Base-by-base conservation (phyloP, 2,113 vertebrate species). In the Lampris incognitus region DNA sequence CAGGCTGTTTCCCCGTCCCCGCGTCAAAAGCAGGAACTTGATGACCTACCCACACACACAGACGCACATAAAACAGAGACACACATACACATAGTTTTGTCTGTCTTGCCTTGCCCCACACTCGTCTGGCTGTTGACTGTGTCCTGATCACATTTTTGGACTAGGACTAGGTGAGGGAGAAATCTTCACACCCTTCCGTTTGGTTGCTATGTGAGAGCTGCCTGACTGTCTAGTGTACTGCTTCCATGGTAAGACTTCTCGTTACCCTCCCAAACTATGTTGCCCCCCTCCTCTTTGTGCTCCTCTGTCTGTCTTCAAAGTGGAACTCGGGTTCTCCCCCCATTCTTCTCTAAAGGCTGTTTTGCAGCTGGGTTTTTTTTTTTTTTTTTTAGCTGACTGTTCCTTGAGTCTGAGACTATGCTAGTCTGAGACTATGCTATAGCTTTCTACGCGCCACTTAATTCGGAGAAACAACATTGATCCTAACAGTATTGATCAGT, bases 241-340 rank as follows among this genome's bases (percentile, higher is more conserved):
- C 81, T 82, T 91, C 87, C 63, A 85, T 85, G 88, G 86, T 89
- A 83, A 89, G 90, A 79, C 1, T 69, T 72, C 52, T 84, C 48
- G 1, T 69, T 46, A 50, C 40, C 36, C 39, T 65, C 62, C 74
- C 72, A 59, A 55, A 49, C 59, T 42, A 10, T 69, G 82, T 13
- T 78, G 66, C 73, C 44, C 49, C 49, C 52, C 60, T 75, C 69
- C 74, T 81, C 42, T 78, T 80, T 82, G 50, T 60, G 10, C 44
- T 56, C 11, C 59, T 46, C 13, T 9, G 40, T 72, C 51, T 37
- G 1, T 49, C 44, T 48, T 24, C 24, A 24, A 24, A 24, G 41
- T 48, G 67, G 9, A 7, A 52, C 44, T 46, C 44, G 4, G 1
- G 38, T 40, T 80, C 71, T 71, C 55, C 41, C 1, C 1, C 74